These are phyloP conservation scores for Forbesichthys agassizii DNA, from an alignment of 2,113 vertebrate genomes.

Conservation along the genomic window DNA sequence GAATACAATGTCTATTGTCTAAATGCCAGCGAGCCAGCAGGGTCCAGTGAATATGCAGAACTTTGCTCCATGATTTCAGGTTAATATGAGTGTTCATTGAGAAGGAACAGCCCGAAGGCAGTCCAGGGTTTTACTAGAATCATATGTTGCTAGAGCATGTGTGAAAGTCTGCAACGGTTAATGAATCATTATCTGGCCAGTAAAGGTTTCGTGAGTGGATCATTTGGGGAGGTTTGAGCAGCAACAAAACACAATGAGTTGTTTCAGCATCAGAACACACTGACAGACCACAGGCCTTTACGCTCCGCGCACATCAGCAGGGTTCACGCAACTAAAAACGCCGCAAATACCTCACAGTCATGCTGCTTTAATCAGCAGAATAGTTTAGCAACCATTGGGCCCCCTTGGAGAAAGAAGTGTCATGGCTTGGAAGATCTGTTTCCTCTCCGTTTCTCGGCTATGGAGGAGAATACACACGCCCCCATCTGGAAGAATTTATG, in stretches of 20 bases:
- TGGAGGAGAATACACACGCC: constrained; percentile 4
- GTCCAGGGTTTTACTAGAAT: constrained; percentile 52
- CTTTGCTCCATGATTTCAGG: constrained; percentile 23
- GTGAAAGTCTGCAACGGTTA: constrained; percentile 54
- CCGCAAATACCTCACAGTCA: constrained; percentile 32
- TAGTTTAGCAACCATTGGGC: constrained; percentile 34
- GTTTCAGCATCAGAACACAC: neutral
- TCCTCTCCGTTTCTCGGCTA: constrained; percentile 13
- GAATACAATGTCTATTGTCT: constrained; percentile 5
- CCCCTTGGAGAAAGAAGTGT: constrained; percentile 36
- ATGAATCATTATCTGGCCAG: constrained; percentile 61
- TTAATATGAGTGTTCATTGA: constrained; percentile 59
- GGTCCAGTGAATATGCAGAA: constrained; percentile 43
- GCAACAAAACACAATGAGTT: constrained; percentile 22
- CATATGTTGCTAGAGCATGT: constrained; percentile 50
- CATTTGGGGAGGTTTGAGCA: constrained; percentile 51
- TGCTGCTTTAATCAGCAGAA: constrained; percentile 35
- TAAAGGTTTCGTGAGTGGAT: constrained; percentile 62
- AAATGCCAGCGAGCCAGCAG: constrained; percentile 23
- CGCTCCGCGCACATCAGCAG: neutral
- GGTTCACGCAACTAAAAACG: constrained; percentile 31
- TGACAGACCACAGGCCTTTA: neutral
- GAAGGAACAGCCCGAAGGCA: constrained; percentile 17
- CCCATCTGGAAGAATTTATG: constrained; percentile 48
- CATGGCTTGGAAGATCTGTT: constrained; percentile 34